phyloP scores from a whole-genome alignment of 2,888 invertebrate species.

The Stenoptilia bipunctidactyla region DNA sequence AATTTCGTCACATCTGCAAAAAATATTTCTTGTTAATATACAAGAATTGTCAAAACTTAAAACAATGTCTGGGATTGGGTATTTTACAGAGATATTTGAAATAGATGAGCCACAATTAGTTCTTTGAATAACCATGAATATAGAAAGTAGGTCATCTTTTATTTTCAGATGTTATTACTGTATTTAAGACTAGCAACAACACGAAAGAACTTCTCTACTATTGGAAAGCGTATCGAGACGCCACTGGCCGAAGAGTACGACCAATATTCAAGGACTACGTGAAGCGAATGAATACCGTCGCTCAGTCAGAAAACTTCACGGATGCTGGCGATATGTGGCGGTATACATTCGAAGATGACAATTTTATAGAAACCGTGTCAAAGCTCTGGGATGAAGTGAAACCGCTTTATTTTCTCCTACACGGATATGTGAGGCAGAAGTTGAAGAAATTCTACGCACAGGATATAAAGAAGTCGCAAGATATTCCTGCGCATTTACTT shows the following conservation, averaged over 20 bases:
- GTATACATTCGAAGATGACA: conserved; percentile 49
- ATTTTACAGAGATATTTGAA: too few relatives aligned
- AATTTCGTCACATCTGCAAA: too few relatives aligned
- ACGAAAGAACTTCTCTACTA: conserved; percentile 73
- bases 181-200: conserved; percentile 63
- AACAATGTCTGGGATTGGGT: too few relatives aligned
- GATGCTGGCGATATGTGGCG: conserved; percentile 63
- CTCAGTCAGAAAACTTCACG: conserved; percentile 60
- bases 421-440: conserved; percentile 73
- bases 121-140: too few relatives aligned
- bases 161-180: conserved; percentile 43
- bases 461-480: conserved; percentile 51
- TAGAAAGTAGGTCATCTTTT: too few relatives aligned
- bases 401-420: conserved; percentile 75
- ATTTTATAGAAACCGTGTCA: conserved; percentile 50
- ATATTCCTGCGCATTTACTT: conserved; percentile 78
- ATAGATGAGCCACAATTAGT: too few relatives aligned
- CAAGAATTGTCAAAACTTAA: too few relatives aligned
- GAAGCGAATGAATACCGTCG: conserved; percentile 72
- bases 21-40: too few relatives aligned
- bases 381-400: conserved; percentile 71
- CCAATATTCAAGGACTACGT: conserved; percentile 73
- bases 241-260: conserved; percentile 73
- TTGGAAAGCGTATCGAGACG: conserved; percentile 77
- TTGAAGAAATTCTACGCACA: conserved; percentile 62